phyloP scores from a whole-genome alignment of 2,797 vertebrate genomes.

The Oryzias sinensis region DNA sequence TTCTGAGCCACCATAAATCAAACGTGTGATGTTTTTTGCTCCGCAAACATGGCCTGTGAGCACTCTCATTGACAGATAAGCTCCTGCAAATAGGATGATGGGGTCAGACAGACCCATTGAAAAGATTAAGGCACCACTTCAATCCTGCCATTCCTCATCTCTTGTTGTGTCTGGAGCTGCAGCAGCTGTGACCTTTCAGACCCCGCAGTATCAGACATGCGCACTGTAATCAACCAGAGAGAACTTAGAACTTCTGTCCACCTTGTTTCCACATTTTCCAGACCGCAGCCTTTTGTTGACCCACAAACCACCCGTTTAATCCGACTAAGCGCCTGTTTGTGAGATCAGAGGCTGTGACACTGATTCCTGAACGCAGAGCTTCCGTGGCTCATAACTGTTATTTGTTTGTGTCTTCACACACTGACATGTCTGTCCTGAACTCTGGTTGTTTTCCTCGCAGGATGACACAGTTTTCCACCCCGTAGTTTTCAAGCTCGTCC shows the following conservation, averaged over 20 bases:
- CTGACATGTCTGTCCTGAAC: slow-evolving; percentile 8
- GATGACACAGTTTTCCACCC: slow-evolving; percentile 68
- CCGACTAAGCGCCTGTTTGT: slow-evolving; percentile 62
- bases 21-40: slow-evolving; percentile 22
- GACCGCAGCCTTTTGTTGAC: slow-evolving; percentile 58
- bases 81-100: slow-evolving; percentile 72
- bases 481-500: slow-evolving; percentile 60
- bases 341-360: slow-evolving; percentile 63
- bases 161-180: slow-evolving; percentile 42
- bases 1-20: slow-evolving; percentile 2
- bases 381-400: slow-evolving; percentile 36
- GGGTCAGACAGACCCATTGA: slow-evolving; percentile 62
- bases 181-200: slow-evolving; percentile 29
- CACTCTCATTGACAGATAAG: slow-evolving; percentile 70
- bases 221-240: slow-evolving; percentile 7
- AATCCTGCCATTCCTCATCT: slow-evolving; percentile 54
- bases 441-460: slow-evolving; percentile 44
- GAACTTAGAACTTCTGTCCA: background rate
- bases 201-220: slow-evolving; percentile 11
- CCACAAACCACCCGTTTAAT: slow-evolving; percentile 68
- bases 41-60: slow-evolving; percentile 35
- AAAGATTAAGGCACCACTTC: slow-evolving; percentile 64
- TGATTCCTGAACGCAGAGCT: slow-evolving; percentile 49
- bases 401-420: slow-evolving; percentile 12
- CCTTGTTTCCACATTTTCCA: slow-evolving; percentile 35